Percentiles rank a stretch among this genome's conserved stretches.
phyloP scores from a whole-genome alignment of 2,888 invertebrate species.

The Glyphotaelius pellucidus region DNA sequence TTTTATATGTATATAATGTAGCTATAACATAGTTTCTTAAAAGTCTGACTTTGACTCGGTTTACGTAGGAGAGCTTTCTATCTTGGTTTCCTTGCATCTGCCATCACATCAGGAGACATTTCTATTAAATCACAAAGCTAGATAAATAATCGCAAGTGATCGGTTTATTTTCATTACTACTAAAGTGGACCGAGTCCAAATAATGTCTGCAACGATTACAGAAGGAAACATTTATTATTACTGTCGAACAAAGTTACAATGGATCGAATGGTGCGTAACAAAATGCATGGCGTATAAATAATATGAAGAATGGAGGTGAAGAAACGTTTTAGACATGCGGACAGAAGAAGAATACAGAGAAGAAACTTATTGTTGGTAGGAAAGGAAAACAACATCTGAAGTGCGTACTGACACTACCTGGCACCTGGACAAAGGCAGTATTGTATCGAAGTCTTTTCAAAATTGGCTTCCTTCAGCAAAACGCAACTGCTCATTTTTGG shows the following conservation, averaged over 20 bases:
- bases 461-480: background rate
- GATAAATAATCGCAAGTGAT: background rate
- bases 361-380: slow-evolving; percentile 9
- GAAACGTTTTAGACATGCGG: slow-evolving; percentile 7
- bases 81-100: background rate
- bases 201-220: background rate
- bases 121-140: background rate
- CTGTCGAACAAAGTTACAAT: background rate
- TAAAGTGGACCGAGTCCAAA: background rate
- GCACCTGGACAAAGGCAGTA: background rate
- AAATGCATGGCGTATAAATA: slow-evolving; percentile 32
- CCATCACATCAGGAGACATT: background rate
- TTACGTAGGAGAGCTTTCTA: no score
- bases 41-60: no score
- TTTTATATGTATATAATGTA: no score
- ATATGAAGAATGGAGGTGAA: slow-evolving; percentile 27
- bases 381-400: slow-evolving; percentile 32
- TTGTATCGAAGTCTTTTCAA: background rate
- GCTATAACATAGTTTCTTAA: no score
- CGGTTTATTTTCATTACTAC: background rate
- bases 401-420: background rate
- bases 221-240: background rate
- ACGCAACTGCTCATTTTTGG: slow-evolving; percentile 4
- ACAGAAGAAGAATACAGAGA: slow-evolving; percentile 17
- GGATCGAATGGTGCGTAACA: slow-evolving; percentile 9